Conservation (phyloP, 2,113 vertebrate genomes). For the Gavialis gangeticus region DNA sequence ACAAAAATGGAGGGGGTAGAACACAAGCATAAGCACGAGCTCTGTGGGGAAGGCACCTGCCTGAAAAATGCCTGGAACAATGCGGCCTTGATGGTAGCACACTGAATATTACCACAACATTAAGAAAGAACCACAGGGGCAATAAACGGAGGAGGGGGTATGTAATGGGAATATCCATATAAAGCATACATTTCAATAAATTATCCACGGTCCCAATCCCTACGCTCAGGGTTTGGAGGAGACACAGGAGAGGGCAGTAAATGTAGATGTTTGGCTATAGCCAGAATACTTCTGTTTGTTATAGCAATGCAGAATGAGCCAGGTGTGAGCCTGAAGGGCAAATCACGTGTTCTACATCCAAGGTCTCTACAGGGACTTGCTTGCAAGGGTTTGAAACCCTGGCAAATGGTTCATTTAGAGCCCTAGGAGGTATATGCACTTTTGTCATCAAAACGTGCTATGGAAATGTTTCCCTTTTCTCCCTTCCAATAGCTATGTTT, state of each 20-base stretch:
- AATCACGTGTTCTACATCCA: neutral
- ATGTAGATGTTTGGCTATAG: neutral
- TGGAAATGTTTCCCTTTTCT: neutral
- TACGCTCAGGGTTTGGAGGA: neutral
- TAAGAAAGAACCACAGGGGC: neutral
- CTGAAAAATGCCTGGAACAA: no score
- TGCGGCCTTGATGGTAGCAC: no score
- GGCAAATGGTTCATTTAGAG: neutral
- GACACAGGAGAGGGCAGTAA: neutral
- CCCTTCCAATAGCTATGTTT: neutral
- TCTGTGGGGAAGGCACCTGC: no score
- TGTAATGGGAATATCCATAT: no score
- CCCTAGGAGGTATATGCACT: neutral
- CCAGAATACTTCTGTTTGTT: neutral
- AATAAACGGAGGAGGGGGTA: no score
- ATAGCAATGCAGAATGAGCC: neutral
- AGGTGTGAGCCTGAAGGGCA: conserved; percentile 6
- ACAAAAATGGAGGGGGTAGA: no score
- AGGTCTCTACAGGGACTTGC: neutral
- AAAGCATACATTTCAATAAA: neutral
- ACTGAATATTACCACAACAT: no score
- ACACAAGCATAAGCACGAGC: no score
- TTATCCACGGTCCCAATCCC: neutral
- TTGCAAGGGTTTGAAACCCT: neutral
- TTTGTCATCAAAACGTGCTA: neutral